Percentiles rank a stretch among this genome's conserved stretches.
phyloP scores from a whole-genome alignment of 2,888 invertebrate genomes.

The Augiades crinisus region DNA sequence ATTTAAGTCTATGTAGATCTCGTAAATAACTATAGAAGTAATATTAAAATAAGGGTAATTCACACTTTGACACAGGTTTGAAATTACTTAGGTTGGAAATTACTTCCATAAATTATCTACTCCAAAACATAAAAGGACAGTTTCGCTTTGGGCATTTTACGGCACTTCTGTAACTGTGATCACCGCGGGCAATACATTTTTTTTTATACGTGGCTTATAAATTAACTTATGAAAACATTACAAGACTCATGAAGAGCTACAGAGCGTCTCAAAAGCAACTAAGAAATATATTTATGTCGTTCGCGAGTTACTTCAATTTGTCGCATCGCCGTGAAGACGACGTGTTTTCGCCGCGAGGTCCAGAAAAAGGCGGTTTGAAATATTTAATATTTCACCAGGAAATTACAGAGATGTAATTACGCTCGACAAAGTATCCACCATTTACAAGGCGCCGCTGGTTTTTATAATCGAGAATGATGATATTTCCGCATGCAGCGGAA shows the following conservation, averaged over 20 bases:
- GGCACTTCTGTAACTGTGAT: not conserved
- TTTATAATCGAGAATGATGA: slow-evolving; percentile 3
- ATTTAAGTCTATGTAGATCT: no score
- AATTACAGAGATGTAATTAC: slow-evolving; percentile 20
- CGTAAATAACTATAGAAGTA: no score
- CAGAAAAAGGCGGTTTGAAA: slow-evolving; percentile 11
- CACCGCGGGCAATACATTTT: not conserved
- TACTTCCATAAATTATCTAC: not conserved
- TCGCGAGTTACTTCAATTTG: slow-evolving; percentile 10
- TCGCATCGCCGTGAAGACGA: not conserved
- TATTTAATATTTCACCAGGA: slow-evolving; percentile 17
- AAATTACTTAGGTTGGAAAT: no score
- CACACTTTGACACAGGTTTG: no score
- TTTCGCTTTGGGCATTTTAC: not conserved
- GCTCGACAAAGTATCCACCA: slow-evolving; percentile 13
- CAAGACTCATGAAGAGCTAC: not conserved
- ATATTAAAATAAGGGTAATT: no score
- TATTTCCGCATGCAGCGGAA: not conserved
- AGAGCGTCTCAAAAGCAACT: not conserved
- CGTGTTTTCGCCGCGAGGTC: not conserved
- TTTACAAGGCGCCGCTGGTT: slow-evolving; percentile 18
- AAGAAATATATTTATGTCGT: not conserved
- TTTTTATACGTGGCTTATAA: not conserved
- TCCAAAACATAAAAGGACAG: not conserved
- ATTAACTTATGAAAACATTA: not conserved